Evolutionary conservation across 2,113 vertebrate genomes (phyloP).

Genomic region (Chloropsis cyanopogon): DNA sequence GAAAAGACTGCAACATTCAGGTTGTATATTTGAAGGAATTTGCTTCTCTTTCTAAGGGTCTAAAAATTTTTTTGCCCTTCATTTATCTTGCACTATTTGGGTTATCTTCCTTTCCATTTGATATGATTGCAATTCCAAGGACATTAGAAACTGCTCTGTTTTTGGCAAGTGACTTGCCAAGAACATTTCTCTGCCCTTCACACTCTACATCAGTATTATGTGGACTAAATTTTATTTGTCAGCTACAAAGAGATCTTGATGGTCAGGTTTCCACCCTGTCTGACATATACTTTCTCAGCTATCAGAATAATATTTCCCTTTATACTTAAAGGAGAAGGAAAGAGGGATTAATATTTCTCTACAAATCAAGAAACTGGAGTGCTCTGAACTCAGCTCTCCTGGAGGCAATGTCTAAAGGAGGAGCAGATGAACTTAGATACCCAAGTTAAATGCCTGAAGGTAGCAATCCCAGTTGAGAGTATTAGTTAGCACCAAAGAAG

Average conservation of each 20-base stretch:
- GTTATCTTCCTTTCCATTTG: not conserved
- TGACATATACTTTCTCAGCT: not conserved
- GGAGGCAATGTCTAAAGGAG: not conserved
- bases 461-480: not conserved
- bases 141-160: not conserved
- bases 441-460: not conserved
- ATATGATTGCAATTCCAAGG: not conserved
- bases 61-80: not conserved
- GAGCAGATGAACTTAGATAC: not conserved
- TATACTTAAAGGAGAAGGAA: not conserved
- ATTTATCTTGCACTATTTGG: not conserved
- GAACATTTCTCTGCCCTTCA: not conserved
- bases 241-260: not conserved
- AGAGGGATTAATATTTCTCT: not conserved
- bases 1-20: not conserved
- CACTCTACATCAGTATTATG: not conserved
- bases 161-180: not conserved
- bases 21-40: not conserved
- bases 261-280: not conserved
- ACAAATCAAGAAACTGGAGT: not conserved
- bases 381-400: not conserved
- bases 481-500: not conserved
- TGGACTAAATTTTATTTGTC: not conserved
- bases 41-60: not conserved
- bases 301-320: not conserved